Evolutionary conservation across 2,797 vertebrate species (phyloP), one percentile per base, ranked within the genome.

Genomic region (Mormyrops boulengeri): DNA sequence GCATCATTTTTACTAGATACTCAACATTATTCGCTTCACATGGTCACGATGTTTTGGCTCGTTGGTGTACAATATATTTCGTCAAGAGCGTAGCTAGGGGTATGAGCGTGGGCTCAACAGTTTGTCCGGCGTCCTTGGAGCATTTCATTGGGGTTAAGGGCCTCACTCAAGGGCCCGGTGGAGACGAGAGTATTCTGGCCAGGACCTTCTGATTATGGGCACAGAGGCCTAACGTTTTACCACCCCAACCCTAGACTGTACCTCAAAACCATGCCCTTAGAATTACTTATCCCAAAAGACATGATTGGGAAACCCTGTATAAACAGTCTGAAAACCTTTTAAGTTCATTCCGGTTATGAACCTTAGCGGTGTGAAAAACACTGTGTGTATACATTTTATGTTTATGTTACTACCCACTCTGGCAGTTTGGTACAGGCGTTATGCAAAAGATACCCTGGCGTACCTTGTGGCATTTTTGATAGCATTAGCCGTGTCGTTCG

Each of bases 401-500:
- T 80, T 41, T 34, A 38, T 41, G 30, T 38, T 14, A 80, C 38
- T 80, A 8, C 3, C 4, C 73, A 38, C 34, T 34, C 38, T 77
- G 73, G 38, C 17, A 44, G 34, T 8, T 41, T 80, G 17, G 38
- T 5, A 7, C 38, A 80, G 73, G 73, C 0, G 0, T 34, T 5
- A 14, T 34, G 26, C 30, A 5, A 44, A 3, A 44, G 6, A 4
- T 8, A 26, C 7, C 19, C 44, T 34, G 17, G 0, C 93, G 92
- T 95, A 98, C 97, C 92, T 93, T 3, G 97, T 95, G 17, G 96
- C 94, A 0, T 95, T 93, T 26, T 50, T 90, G 91, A 98, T 91
- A 0, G 11, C 3, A 9, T 8, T 0, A 9, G 62, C 0, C 0
- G 96, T 96, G 2, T 93, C 89, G 9, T 96, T 96, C 55, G 26